A percentile compares a stretch with the other conserved stretches of the same genome.
These are phyloP conservation scores for Agriopis marginaria DNA, from an alignment of 2,888 invertebrate species.

Conservation along the genomic window DNA sequence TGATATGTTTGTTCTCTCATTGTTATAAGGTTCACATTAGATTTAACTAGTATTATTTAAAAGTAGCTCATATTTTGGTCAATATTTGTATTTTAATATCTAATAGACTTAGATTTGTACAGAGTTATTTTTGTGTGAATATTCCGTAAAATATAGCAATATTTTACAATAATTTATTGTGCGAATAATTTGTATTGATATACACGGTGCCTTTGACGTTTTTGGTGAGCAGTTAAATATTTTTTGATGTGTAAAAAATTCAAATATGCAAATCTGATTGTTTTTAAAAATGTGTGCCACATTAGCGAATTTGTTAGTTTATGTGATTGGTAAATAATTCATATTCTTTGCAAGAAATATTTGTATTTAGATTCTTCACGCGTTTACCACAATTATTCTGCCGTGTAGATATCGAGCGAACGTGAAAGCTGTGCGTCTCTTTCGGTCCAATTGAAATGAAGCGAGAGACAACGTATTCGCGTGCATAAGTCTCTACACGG, in stretches of 20 bases:
- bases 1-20: slow-evolving; percentile 51
- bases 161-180: slow-evolving; percentile 35
- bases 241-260: slow-evolving; percentile 22
- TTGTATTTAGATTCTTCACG: too few relatives aligned
- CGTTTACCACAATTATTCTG: neutral
- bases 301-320: slow-evolving; percentile 1
- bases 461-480: too few relatives aligned
- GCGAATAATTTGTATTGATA: slow-evolving; percentile 26
- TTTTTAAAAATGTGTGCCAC: slow-evolving; percentile 1
- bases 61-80: slow-evolving; percentile 41
- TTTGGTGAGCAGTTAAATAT: slow-evolving; percentile 54
- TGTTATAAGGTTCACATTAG: slow-evolving; percentile 61
- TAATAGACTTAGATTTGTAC: slow-evolving; percentile 14
- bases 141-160: slow-evolving; percentile 37
- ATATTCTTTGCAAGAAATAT: too few relatives aligned
- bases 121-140: slow-evolving; percentile 35
- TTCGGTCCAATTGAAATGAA: too few relatives aligned
- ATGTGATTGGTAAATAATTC: slow-evolving; percentile 5
- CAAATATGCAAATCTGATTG: neutral
- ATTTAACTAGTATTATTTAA: slow-evolving; percentile 54
- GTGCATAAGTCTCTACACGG: too few relatives aligned
- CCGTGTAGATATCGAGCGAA: too few relatives aligned
- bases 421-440: too few relatives aligned
- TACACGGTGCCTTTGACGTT: slow-evolving; percentile 60
- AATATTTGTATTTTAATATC: slow-evolving; percentile 31